Evolutionary conservation across 2,888 invertebrate species (phyloP).

Genomic region (Eupithecia vulgata): DNA sequence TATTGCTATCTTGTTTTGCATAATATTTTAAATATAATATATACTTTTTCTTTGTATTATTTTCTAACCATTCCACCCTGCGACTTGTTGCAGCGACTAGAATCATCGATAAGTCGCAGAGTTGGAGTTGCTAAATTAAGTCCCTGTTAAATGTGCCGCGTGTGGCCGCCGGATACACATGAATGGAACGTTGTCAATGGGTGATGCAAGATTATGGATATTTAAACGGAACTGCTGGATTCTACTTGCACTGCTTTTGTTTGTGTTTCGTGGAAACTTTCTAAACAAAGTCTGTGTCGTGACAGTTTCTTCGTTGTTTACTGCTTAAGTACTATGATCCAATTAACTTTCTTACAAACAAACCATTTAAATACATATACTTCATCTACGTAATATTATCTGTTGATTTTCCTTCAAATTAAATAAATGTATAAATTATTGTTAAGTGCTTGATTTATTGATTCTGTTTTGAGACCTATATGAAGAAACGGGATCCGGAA

Average conservation of each 20-base stretch:
- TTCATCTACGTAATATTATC: no score
- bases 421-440: no score
- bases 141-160: conserved; percentile 61
- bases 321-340: no score
- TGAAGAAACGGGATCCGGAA: no score
- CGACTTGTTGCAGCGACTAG: neutral
- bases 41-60: neutral
- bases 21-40: neutral
- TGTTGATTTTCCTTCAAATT: no score
- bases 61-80: neutral
- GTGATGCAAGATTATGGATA: conserved; percentile 41
- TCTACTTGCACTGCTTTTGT: neutral
- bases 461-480: no score
- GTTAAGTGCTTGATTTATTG: no score
- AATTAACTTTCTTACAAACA: no score
- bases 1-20: neutral
- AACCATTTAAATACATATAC: no score
- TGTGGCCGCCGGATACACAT: conserved; percentile 72
- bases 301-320: neutral
- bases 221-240: conserved; percentile 27
- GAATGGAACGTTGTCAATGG: conserved; percentile 55
- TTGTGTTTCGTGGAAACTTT: neutral
- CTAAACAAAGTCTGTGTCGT: neutral
- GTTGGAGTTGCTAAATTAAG: neutral
- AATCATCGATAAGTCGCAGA: neutral